Conservation (phyloP, 1,140 invertebrate genomes). For the Pseudomyrmex flavicornis region DNA sequence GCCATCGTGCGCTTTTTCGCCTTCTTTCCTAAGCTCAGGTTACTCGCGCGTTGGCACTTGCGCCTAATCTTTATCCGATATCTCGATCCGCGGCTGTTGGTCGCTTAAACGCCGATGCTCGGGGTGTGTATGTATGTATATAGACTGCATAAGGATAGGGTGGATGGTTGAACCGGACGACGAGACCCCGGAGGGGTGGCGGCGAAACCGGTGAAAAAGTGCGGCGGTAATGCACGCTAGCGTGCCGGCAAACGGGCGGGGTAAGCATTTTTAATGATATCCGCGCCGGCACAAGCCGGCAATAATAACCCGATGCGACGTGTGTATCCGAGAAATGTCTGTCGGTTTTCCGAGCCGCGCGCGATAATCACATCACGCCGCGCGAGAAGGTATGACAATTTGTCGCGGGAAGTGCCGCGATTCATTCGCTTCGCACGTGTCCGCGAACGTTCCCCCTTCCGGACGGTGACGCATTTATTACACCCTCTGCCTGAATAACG, state of each 20-base stretch:
- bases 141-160: conserved; percentile 16
- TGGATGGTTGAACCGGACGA: conserved; percentile 38
- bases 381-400: conserved; percentile 32
- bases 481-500: not conserved
- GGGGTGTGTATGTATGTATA: not conserved
- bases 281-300: conserved; percentile 4
- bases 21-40: conserved; percentile 53
- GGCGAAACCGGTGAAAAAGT: conserved; percentile 58
- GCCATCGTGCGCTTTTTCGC: conserved; percentile 42
- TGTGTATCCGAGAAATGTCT: conserved; percentile 42
- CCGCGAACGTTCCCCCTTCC: not conserved
- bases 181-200: not conserved
- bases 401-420: conserved; percentile 29
- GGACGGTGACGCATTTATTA: conserved; percentile 24
- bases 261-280: conserved; percentile 64
- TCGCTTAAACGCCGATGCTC: conserved; percentile 60
- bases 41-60: conserved; percentile 59
- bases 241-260: conserved; percentile 34
- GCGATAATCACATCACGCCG: conserved; percentile 18
- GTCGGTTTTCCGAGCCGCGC: conserved; percentile 14
- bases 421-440: conserved; percentile 26
- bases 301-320: conserved; percentile 63
- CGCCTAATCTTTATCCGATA: conserved; percentile 78
- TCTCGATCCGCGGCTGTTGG: conserved; percentile 68
- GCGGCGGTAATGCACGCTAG: conserved; percentile 64